These are phyloP conservation scores for Mus spicilegus DNA, from an alignment of 2,113 vertebrate genomes.

Conservation along the genomic window DNA sequence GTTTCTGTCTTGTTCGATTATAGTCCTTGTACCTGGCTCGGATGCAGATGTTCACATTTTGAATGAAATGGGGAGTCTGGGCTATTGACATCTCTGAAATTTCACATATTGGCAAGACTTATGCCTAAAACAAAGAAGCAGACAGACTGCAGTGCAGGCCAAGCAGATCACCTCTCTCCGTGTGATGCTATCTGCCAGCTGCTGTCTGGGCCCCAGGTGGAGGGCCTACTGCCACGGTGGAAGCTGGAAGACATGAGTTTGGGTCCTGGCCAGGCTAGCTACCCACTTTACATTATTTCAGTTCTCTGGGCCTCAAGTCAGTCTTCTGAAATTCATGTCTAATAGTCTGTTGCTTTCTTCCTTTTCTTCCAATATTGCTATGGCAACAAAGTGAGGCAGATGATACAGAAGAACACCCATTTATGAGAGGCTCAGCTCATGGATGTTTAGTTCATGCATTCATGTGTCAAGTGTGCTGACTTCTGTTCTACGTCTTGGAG, in stretches of 20 bases:
- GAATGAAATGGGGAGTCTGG: slow-evolving; percentile 1
- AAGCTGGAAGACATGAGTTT: not conserved
- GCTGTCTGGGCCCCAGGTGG: not conserved
- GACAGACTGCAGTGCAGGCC: not conserved
- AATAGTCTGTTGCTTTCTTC: not conserved
- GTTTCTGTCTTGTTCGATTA: slow-evolving; percentile 30
- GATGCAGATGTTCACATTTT: slow-evolving; percentile 28
- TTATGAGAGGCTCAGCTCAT: not conserved
- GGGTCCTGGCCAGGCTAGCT: not conserved
- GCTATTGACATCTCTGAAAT: slow-evolving; percentile 20
- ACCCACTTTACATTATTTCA: not conserved
- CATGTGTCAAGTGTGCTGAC: not conserved
- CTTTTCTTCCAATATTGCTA: not conserved
- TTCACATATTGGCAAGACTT: slow-evolving; percentile 19
- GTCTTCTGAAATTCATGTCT: not conserved
- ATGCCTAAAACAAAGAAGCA: not conserved
- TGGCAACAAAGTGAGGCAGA: not conserved
- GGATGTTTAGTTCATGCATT: not conserved
- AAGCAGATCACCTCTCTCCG: not conserved
- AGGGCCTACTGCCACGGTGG: not conserved
- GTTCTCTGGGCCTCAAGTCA: not conserved
- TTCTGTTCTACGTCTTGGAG: not conserved
- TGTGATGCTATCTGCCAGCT: not conserved
- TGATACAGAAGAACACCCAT: not conserved
- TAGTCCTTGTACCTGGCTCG: not conserved